Base-by-base conservation (phyloP, 2,888 invertebrate species). In the Zonitis immaculata region DNA sequence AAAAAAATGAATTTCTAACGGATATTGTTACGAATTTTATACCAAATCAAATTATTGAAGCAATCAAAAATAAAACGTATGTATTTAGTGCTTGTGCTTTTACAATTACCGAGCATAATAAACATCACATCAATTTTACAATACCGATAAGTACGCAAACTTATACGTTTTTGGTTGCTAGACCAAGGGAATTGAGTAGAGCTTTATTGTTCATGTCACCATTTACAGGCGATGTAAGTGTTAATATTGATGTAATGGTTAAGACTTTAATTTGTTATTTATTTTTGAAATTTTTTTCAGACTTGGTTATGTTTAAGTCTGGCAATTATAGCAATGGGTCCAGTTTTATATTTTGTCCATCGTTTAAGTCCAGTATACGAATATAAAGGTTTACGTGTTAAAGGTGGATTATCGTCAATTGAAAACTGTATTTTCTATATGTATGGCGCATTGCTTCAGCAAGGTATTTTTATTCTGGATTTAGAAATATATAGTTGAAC, bases 401-500 rank as follows among this genome's bases (percentile, higher is more conserved):
- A 78, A 5, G 82, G 82, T 2, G 87, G 87, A 0, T 66, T 82
- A 11, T 75, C 81, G 1, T 82, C 82, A 0, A 79, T 87, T 51
- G 83, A 84, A 67, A 88, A 89, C 67, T 90, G 90, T 64, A 79
- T 89, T 32, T 91, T 91, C 90, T 95, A 95, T 68, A 84, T 92
- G 70, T 95, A 91, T 68, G 95, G 95, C 1, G 93, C 95, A 1
- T 77, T 95, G 47, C 78, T 95, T 30, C 94, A 95, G 66, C 95
- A 95, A 86, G 94, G 93, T 52, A 20, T 54, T n/a, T n/a, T n/a
- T 11, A 39, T 16, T 39, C 18, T n/a, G 14, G 7, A 9, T 18
- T 7, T 39, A n/a, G n/a, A n/a, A n/a, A n/a, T n/a, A n/a, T n/a
- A n/a, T n/a, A n/a, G n/a, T n/a, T n/a, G n/a, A n/a, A n/a, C n/a